Evolutionary conservation across 2,888 invertebrate genomes (phyloP).

Genomic region (Cephonodes hylas): DNA sequence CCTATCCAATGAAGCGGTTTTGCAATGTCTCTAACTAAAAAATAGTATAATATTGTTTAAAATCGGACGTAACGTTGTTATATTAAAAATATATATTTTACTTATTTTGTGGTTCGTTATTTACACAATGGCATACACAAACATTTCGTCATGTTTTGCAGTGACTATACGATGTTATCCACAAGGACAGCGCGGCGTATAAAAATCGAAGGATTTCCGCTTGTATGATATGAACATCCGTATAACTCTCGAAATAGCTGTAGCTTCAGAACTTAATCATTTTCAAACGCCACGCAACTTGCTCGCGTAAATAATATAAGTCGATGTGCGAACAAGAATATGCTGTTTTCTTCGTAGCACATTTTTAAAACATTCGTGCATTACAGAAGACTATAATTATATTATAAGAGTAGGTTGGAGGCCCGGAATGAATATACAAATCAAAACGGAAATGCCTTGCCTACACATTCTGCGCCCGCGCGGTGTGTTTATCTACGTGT

Average conservation of each 20-base stretch:
- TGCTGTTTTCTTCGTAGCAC: too few relatives aligned
- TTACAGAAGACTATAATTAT: background rate
- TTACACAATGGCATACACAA: background rate
- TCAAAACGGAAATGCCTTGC: constrained; percentile 45
- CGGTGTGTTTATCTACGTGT: constrained; percentile 18
- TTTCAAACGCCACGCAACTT: background rate
- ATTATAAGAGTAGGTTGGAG: background rate
- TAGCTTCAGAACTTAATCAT: background rate
- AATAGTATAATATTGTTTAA: background rate
- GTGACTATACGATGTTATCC: background rate
- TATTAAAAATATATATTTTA: background rate
- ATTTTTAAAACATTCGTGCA: background rate
- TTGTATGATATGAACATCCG: constrained; percentile 13
- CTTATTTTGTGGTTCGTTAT: background rate
- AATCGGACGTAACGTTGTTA: background rate
- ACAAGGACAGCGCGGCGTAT: background rate
- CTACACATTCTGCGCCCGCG: constrained; percentile 46
- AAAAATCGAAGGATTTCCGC: constrained; percentile 26
- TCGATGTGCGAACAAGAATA: too few relatives aligned
- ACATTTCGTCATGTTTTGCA: background rate
- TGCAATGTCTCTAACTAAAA: background rate
- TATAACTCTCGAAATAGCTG: background rate
- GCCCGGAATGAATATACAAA: constrained; percentile 8
- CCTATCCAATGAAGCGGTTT: background rate
- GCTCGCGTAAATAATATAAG: too few relatives aligned